Conservation (phyloP, 2,888 invertebrate genomes). For the Drosophila nigricruria region DNA sequence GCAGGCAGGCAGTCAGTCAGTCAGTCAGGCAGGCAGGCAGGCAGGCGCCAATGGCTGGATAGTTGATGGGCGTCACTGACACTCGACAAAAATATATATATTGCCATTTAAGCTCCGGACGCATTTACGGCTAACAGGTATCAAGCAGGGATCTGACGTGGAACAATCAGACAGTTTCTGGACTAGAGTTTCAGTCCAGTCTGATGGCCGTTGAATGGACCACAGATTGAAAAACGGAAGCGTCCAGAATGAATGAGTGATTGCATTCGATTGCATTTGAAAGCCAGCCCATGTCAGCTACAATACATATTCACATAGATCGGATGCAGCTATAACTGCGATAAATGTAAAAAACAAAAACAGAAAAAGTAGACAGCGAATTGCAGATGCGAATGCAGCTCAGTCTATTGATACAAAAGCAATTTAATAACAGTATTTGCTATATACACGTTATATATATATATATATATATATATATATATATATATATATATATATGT, state of each 20-base stretch:
- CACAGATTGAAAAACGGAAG: conserved; percentile 35
- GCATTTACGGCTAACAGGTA: conserved; percentile 69
- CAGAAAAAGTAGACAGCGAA: not conserved
- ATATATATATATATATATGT: not conserved
- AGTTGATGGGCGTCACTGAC: conserved; percentile 63
- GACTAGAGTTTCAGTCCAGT: conserved; percentile 29
- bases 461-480: not conserved
- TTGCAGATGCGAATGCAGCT: conserved; percentile 3
- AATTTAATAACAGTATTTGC: conserved; percentile 1
- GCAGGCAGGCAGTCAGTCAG: not conserved
- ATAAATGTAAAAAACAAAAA: not conserved
- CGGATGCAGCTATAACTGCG: conserved; percentile 4
- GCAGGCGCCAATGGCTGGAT: conserved; percentile 13
- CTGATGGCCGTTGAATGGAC: conserved; percentile 20
- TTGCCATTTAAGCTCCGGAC: conserved; percentile 72
- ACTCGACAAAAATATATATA: conserved; percentile 68
- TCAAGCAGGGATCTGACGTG: not conserved
- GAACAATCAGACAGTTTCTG: conserved; percentile 1
- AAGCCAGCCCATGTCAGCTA: conserved; percentile 48
- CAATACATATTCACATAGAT: conserved; percentile 21
- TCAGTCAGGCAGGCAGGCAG: no score
- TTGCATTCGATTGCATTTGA: conserved; percentile 69
- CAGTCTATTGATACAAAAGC: not conserved
- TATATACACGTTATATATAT: not conserved
- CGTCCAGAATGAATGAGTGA: conserved; percentile 54